phyloP scores from a whole-genome alignment of 2,888 invertebrate species.

The Drosophila lutescens region DNA sequence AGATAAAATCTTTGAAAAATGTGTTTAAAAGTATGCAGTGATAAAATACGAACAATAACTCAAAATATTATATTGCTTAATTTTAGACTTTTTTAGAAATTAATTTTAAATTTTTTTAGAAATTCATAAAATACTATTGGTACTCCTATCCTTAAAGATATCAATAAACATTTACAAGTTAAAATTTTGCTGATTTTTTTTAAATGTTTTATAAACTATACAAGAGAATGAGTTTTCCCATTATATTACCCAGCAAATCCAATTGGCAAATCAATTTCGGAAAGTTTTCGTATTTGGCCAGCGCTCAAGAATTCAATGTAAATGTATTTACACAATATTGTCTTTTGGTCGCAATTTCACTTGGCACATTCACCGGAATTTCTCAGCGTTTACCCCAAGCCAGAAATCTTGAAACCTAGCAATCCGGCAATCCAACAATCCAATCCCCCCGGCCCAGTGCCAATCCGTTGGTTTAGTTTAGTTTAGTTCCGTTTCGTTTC shows the following conservation, averaged over 20 bases:
- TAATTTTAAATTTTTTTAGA: no score
- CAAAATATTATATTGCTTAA: no score
- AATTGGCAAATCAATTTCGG: conserved; percentile 57
- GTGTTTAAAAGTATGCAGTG: no score
- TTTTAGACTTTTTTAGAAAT: no score
- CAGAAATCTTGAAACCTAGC: conserved; percentile 5
- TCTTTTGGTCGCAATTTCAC: conserved; percentile 67
- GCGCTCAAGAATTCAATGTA: conserved; percentile 65
- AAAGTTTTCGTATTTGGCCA: conserved; percentile 57
- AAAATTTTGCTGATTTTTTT: neutral
- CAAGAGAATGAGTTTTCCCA: neutral
- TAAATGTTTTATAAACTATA: neutral
- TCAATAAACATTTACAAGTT: no score
- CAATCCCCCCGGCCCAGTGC: conserved; percentile 7
- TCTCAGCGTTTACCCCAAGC: conserved; percentile 38
- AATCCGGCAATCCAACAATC: conserved; percentile 5
- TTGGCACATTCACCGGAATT: conserved; percentile 68
- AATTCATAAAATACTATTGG: no score
- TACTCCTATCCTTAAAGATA: no score
- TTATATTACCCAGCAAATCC: conserved; percentile 37
- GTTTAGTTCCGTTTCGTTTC: conserved; percentile 6
- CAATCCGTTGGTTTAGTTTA: conserved; percentile 39
- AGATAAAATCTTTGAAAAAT: no score
- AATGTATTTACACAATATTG: conserved; percentile 67
- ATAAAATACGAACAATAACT: no score